Percentiles rank a stretch among this genome's conserved stretches.
Evolutionary conservation across 2,888 invertebrate genomes (phyloP).

Genomic region (Chaitophorus viminalis): DNA sequence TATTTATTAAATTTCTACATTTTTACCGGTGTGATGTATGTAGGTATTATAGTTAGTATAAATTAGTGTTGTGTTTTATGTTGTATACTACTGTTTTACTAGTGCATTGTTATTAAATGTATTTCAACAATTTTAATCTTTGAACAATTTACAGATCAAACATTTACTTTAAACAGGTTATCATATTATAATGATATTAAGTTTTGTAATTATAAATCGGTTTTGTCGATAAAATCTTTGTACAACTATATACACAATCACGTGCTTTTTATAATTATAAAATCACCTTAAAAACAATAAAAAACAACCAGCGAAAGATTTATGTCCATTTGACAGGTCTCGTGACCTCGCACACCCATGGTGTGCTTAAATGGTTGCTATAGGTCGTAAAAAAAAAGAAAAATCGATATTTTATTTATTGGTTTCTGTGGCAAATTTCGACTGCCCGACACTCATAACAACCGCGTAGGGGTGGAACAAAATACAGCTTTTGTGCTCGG

Average conservation of each 20-base stretch:
- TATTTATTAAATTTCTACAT: background rate
- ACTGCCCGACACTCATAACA: background rate
- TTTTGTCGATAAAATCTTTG: background rate
- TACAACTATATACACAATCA: background rate
- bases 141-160: no score
- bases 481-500: conserved; percentile 20
- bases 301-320: background rate
- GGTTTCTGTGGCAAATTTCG: conserved; percentile 29
- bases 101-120: background rate
- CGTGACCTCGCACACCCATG: background rate
- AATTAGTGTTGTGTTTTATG: no score
- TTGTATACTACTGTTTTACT: background rate
- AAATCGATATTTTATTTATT: conserved; percentile 29
- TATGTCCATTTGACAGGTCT: background rate
- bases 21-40: background rate
- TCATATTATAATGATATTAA: background rate
- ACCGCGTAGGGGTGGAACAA: background rate
- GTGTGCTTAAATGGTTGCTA: background rate
- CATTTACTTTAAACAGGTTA: background rate
- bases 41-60: background rate
- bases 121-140: background rate
- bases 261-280: background rate
- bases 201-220: background rate
- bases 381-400: background rate
- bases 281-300: background rate